Conservation (phyloP, 2,113 vertebrate species). For the Phalacrocorax pelagicus region DNA sequence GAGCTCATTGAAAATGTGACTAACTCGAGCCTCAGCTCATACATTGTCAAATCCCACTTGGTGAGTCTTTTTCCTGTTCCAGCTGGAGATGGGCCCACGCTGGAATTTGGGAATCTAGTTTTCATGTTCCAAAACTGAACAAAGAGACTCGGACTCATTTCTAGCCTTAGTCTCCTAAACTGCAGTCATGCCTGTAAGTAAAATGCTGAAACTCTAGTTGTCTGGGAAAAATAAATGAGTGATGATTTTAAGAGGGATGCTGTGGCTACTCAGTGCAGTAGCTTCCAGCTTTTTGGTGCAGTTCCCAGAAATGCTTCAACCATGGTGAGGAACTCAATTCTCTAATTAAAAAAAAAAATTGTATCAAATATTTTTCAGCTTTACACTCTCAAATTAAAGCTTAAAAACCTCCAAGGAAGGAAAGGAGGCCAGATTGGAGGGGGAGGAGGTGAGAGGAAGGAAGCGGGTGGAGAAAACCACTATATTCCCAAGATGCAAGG, state of each 20-base stretch:
- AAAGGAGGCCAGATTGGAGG: conserved; percentile 68
- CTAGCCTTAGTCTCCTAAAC: conserved; percentile 18
- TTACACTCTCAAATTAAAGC: conserved; percentile 71
- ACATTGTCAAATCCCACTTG: conserved; percentile 47
- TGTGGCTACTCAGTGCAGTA: conserved; percentile 50
- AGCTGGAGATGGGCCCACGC: conserved; percentile 53
- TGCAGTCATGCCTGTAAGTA: conserved; percentile 24
- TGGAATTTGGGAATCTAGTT: conserved; percentile 54
- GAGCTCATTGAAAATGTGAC: conserved; percentile 57
- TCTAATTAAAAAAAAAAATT: conserved; percentile 70
- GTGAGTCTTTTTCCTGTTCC: conserved; percentile 49
- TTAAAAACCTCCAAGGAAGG: conserved; percentile 69
- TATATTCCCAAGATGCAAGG: conserved; percentile 67
- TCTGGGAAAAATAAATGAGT: conserved; percentile 45
- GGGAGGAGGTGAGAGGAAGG: conserved; percentile 70
- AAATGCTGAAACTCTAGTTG: conserved; percentile 44
- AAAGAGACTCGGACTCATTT: conserved; percentile 1
- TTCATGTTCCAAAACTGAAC: conserved; percentile 9
- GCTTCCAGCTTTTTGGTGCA: conserved; percentile 61
- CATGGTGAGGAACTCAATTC: conserved; percentile 58
- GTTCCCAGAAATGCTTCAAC: conserved; percentile 69
- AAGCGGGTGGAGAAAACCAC: conserved; percentile 66
- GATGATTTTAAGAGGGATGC: conserved; percentile 31
- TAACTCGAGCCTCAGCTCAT: conserved; percentile 35
- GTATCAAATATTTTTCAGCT: conserved; percentile 72